Evolutionary conservation across 2,113 vertebrate species (phyloP).

Genomic region (Eublepharis macularius): DNA sequence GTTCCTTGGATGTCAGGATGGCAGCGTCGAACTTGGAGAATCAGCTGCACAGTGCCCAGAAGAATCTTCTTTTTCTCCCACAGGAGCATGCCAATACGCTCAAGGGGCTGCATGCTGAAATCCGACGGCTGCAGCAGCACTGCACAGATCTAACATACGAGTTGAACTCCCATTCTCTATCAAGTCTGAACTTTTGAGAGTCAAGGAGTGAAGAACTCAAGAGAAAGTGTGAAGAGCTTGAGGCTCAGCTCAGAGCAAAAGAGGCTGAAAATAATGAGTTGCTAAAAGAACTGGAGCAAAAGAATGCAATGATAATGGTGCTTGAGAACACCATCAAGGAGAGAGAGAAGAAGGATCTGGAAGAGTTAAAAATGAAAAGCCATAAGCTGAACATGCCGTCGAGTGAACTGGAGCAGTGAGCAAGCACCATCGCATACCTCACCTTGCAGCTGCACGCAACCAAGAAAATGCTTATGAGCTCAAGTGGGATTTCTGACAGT

Average conservation of each 20-base stretch:
- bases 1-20: slow-evolving; percentile 78
- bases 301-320: slow-evolving; percentile 89
- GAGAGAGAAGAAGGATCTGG: slow-evolving; percentile 93
- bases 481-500: slow-evolving; percentile 80
- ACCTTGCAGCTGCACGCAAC: slow-evolving; percentile 94
- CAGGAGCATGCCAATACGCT: slow-evolving; percentile 91
- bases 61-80: slow-evolving; percentile 95
- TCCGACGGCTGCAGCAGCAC: slow-evolving; percentile 92
- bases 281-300: slow-evolving; percentile 90
- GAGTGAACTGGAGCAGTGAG: slow-evolving; percentile 93
- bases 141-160: no score
- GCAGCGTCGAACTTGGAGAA: slow-evolving; percentile 92
- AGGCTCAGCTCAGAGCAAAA: slow-evolving; percentile 88
- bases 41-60: slow-evolving; percentile 95
- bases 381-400: slow-evolving; percentile 91
- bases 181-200: no score
- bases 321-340: slow-evolving; percentile 94
- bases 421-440: slow-evolving; percentile 93
- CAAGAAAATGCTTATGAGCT: slow-evolving; percentile 85
- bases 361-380: slow-evolving; percentile 96
- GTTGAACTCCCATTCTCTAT: no score
- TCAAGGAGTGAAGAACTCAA: slow-evolving; percentile 85
- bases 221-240: slow-evolving; percentile 88
- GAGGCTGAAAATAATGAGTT: slow-evolving; percentile 90
- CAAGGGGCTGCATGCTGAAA: slow-evolving; percentile 91